Percentiles rank a stretch among this genome's conserved stretches.
Conservation (phyloP, 2,888 invertebrate genomes). For the Drosophila percnosoma region DNA sequence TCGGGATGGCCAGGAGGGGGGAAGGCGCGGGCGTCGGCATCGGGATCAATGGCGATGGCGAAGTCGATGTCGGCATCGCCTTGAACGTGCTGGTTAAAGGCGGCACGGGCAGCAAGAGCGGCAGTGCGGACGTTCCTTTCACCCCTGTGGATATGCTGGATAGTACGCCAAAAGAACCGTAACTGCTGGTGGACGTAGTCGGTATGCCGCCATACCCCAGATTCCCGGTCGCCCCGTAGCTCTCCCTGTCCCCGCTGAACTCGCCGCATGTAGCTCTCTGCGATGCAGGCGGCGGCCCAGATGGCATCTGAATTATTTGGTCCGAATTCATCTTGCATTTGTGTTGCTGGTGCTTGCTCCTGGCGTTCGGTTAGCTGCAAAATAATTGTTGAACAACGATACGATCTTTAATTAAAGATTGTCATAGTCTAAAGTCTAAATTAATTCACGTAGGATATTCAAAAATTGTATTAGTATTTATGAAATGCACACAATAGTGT, state of each 20-base stretch:
- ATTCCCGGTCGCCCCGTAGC: slow-evolving; percentile 39
- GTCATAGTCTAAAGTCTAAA: background rate
- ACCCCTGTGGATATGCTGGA: slow-evolving; percentile 59
- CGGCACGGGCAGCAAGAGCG: slow-evolving; percentile 55
- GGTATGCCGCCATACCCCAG: slow-evolving; percentile 50
- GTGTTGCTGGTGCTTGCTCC: slow-evolving; percentile 51
- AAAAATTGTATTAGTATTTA: background rate
- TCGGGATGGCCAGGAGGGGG: background rate
- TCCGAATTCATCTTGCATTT: slow-evolving; percentile 77
- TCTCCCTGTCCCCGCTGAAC: slow-evolving; percentile 49
- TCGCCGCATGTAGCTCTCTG: slow-evolving; percentile 58
- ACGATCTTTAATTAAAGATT: background rate
- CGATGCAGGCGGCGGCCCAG: slow-evolving; percentile 66
- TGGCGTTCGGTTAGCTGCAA: slow-evolving; percentile 41
- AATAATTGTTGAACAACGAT: background rate
- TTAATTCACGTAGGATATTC: background rate
- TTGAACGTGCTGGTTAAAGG: slow-evolving; percentile 57
- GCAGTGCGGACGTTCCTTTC: slow-evolving; percentile 35
- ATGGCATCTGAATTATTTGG: slow-evolving; percentile 62
- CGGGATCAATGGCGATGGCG: slow-evolving; percentile 13
- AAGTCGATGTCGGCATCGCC: slow-evolving; percentile 36
- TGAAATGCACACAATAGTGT: background rate
- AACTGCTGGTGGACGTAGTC: slow-evolving; percentile 59
- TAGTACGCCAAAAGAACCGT: slow-evolving; percentile 72
- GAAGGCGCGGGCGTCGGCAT: slow-evolving; percentile 19